Base-by-base conservation (phyloP, 2,888 invertebrate species). In the Argynnis bischoffii region DNA sequence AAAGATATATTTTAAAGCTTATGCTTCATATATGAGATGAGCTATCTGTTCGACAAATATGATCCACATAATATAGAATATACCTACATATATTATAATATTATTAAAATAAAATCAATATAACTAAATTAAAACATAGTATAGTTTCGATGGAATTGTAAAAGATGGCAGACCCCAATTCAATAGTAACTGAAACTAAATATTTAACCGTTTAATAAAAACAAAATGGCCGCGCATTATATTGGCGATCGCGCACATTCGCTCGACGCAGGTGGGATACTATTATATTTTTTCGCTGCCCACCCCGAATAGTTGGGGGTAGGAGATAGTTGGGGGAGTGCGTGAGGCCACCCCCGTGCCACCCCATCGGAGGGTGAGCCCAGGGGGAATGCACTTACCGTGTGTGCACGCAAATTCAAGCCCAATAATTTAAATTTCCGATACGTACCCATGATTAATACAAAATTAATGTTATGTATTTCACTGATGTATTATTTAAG, bases 381-480 rank as follows among this genome's bases (percentile, higher is more conserved):
- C 70, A 72, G 75, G 81, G 79, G 77, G 78, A 75, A 69, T 84
- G 88, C 88, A 88, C 82, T 83, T 76, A 81, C 81, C 89, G 82
- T 89, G 89, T 90, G 87, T 91, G 90, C 89, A 89, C 91, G 89
- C 90, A 89, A 89, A 88, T 88, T 90, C 87, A 81, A 82, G 86
- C 83, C 84, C 89, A 87, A 92, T 92, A 90, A 91, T 92, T 91
- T 90, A 92, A 92, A 91, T 92, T 92, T 89, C 84, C 83, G 86
- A 90, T 87, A 81, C 83, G 82, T 81, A 83, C 71, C 72, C 72
- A 69, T 88, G 88, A 89, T 90, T 87, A 89, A 89, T 86, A 84
- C 81, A 81, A 82, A 83, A 86, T 85, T 87, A 85, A 89, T 85
- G 84, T 81, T 81, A 81, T 83, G 81, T 80, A 78, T 77, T 77